Evolutionary conservation across 2,888 invertebrate genomes (phyloP).

Genomic region (Hypselothyrea guttata): DNA sequence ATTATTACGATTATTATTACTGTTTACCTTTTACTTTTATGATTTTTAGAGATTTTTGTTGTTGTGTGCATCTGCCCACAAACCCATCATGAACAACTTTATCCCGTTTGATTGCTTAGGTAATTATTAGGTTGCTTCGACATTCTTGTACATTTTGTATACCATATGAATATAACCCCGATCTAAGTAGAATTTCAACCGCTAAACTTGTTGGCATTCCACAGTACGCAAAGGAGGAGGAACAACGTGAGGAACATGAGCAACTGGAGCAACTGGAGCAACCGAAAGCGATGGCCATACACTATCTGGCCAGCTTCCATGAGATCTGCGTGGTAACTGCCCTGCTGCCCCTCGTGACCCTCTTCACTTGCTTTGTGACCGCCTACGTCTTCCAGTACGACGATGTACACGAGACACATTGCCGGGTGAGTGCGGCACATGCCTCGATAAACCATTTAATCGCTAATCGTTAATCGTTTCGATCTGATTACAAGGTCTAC

Average conservation of each 20-base stretch:
- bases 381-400: conserved; percentile 95
- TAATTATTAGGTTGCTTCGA: too few species aligned
- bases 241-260: conserved; percentile 11
- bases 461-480: too few species aligned
- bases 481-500: conserved; percentile 95
- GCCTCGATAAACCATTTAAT: too few species aligned
- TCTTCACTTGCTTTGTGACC: conserved; percentile 93
- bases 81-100: conserved; percentile 29
- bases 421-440: conserved; percentile 92
- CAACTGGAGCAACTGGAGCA: conserved; percentile 14
- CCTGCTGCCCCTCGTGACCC: conserved; percentile 91
- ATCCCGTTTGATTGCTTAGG: too few species aligned
- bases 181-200: too few species aligned
- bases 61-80: conserved; percentile 63
- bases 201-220: too few species aligned
- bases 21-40: conserved; percentile 31
- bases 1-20: conserved; percentile 13
- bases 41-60: conserved; percentile 56
- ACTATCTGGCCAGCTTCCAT: conserved; percentile 89
- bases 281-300: conserved; percentile 84
- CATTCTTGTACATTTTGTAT: too few species aligned
- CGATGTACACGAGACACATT: conserved; percentile 97
- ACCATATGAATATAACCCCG: not conserved
- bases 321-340: conserved; percentile 92
- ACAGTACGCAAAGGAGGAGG: conserved; percentile 38